These are phyloP conservation scores for Cervus canadensis DNA, from an alignment of 2,113 vertebrate species.

Conservation along the genomic window DNA sequence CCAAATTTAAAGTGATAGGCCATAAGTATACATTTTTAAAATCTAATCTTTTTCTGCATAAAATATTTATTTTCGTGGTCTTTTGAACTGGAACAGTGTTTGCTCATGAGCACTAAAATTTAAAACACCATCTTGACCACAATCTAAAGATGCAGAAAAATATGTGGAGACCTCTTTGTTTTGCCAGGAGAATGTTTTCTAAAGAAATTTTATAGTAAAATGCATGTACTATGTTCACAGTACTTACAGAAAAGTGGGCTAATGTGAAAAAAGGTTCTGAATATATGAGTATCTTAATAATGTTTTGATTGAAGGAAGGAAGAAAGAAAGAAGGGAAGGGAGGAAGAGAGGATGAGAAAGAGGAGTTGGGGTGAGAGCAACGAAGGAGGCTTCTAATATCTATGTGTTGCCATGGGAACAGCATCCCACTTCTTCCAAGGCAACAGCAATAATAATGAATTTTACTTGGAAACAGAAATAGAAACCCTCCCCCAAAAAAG, in stretches of 20 bases:
- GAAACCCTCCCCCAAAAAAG: not conserved
- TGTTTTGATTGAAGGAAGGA: not conserved
- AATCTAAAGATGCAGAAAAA: not conserved
- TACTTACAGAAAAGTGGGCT: not conserved
- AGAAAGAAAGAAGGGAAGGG: not conserved
- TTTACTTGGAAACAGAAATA: not conserved
- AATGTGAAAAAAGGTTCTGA: not conserved
- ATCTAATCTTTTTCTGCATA: conserved; percentile 13
- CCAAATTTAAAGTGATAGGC: not conserved
- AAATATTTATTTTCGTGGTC: conserved; percentile 45
- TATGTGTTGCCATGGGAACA: not conserved
- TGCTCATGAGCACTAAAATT: not conserved
- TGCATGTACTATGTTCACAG: not conserved
- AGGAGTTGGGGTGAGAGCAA: not conserved
- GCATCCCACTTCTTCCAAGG: not conserved
- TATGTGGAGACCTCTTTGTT: not conserved
- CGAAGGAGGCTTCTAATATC: not conserved
- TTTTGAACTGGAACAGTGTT: not conserved
- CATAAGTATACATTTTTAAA: conserved; percentile 43
- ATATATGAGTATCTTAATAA: not conserved
- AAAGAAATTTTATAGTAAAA: not conserved
- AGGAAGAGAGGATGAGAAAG: not conserved
- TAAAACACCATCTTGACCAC: not conserved
- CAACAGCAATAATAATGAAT: not conserved
- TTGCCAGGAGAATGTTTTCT: not conserved